Base-by-base conservation (phyloP, 1,140 invertebrate species). In the Leptonema lineaticorne region DNA sequence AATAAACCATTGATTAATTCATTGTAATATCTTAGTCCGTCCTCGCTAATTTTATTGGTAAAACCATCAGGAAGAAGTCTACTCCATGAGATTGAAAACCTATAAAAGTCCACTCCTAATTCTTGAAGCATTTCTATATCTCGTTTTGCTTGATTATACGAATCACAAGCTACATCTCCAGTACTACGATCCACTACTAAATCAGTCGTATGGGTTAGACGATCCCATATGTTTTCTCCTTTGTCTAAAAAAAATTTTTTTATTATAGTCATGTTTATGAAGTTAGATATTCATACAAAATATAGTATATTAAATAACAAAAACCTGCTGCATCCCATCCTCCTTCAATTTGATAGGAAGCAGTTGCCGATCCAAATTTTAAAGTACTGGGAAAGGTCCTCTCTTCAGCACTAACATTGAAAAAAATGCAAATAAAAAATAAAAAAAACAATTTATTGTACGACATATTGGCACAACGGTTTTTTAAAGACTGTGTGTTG, bases 271-370 rank as follows among this genome's bases (percentile, higher is more conserved):
- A n/a, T n/a, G n/a, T n/a, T n/a, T n/a, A n/a, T n/a, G n/a, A n/a
- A n/a, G n/a, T n/a, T n/a, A n/a, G n/a, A n/a, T n/a, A n/a, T n/a
- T n/a, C n/a, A n/a, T n/a, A n/a, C n/a, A n/a, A n/a, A n/a, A n/a
- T n/a, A n/a, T n/a, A n/a, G n/a, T n/a, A n/a, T n/a, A n/a, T n/a
- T n/a, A n/a, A n/a, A n/a, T n/a, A n/a, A n/a, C n/a, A n/a, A n/a
- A n/a, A n/a, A 78, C 85, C 85, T 74, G 82, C 81, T 50, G 76
- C 79, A 77, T 87, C 85, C 86, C 86, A 88, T 27, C 78, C 85
- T 30, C 86, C 86, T 79, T 87, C 86, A 29, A 86, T 83, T 76
- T 87, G 86, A 79, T 86, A 85, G 8, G 85, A 78, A 0, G 85
- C 82, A 28, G 85, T 85, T 2, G 84, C 81, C 7, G 82, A 79